These are phyloP conservation scores for Porites evermanni DNA, from an alignment of 92 coral and sea anemone species.

Conservation along the genomic window DNA sequence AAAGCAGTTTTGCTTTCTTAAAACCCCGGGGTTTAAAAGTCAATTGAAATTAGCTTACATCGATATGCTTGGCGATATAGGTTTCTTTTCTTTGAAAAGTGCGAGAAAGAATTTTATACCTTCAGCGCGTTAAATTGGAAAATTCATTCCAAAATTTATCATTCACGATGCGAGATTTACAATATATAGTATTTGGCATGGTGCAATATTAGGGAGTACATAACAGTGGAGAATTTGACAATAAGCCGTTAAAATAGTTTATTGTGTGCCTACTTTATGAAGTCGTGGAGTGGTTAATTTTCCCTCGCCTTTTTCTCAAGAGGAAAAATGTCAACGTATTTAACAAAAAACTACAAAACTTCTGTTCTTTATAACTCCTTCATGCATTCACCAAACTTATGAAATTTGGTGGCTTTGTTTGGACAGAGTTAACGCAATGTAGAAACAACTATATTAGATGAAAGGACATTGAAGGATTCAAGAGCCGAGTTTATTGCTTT, in stretches of 20 bases:
- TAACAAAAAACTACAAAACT: not conserved
- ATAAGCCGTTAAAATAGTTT: not conserved
- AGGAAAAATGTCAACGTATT: not conserved
- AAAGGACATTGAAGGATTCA: not conserved
- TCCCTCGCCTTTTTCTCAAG: not conserved
- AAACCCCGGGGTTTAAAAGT: no score
- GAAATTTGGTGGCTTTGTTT: not conserved
- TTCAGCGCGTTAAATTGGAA: not conserved
- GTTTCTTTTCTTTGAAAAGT: no score
- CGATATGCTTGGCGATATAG: no score
- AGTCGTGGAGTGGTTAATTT: slow-evolving; percentile 6
- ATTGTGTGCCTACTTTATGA: slow-evolving; percentile 32
- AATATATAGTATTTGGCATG: not conserved
- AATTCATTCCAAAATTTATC: not conserved
- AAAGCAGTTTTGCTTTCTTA: no score
- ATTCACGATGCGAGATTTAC: not conserved
- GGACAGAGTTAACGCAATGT: slow-evolving; percentile 15
- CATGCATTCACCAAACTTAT: not conserved
- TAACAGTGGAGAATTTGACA: not conserved
- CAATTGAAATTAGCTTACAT: no score
- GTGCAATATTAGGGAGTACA: not conserved
- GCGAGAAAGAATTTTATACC: no score
- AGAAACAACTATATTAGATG: slow-evolving; percentile 17
- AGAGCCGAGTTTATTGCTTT: not conserved
- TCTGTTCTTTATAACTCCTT: not conserved